Conservation (phyloP, 2,113 vertebrate genomes). For the Atlantisia rogersi region DNA sequence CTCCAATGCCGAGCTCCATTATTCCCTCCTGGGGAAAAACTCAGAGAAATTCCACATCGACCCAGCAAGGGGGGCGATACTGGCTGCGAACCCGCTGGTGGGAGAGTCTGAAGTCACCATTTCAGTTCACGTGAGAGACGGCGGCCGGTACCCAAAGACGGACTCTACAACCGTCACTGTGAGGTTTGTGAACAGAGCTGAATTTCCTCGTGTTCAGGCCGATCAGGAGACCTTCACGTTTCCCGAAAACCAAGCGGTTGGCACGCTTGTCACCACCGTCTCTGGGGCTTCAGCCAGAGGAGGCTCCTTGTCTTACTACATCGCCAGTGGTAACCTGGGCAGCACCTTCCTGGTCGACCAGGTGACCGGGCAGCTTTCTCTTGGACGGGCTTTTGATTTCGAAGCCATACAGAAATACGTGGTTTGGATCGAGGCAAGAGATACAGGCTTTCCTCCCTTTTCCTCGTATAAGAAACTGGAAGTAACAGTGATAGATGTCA, state of each 20-base stretch:
- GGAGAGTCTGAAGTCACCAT: slow-evolving; percentile 91
- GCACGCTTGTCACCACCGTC: slow-evolving; percentile 86
- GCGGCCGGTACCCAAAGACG: slow-evolving; percentile 83
- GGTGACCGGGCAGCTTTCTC: slow-evolving; percentile 88
- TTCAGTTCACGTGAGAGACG: slow-evolving; percentile 89
- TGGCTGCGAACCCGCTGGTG: slow-evolving; percentile 79
- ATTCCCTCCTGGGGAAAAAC: slow-evolving; percentile 89
- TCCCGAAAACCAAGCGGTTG: slow-evolving; percentile 87
- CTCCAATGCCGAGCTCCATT: slow-evolving; percentile 90
- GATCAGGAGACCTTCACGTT: slow-evolving; percentile 87
- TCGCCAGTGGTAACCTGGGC: slow-evolving; percentile 94
- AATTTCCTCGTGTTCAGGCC: slow-evolving; percentile 87
- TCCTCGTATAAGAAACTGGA: slow-evolving; percentile 94
- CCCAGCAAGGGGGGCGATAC: slow-evolving; percentile 88
- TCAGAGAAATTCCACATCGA: slow-evolving; percentile 93
- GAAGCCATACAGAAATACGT: slow-evolving; percentile 91
- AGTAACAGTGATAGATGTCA: slow-evolving; percentile 87
- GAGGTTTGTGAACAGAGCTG: slow-evolving; percentile 87
- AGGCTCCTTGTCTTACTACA: slow-evolving; percentile 89
- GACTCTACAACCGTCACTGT: slow-evolving; percentile 94
- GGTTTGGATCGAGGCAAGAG: slow-evolving; percentile 94
- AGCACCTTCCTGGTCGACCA: slow-evolving; percentile 90
- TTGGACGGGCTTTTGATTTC: slow-evolving; percentile 86
- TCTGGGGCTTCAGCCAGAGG: slow-evolving; percentile 87
- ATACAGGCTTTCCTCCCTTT: slow-evolving; percentile 94